Percentiles rank a stretch among this genome's conserved stretches.
These are phyloP conservation scores for Hemichromis elongatus DNA, from an alignment of 2,113 vertebrate species.

Conservation along the genomic window DNA sequence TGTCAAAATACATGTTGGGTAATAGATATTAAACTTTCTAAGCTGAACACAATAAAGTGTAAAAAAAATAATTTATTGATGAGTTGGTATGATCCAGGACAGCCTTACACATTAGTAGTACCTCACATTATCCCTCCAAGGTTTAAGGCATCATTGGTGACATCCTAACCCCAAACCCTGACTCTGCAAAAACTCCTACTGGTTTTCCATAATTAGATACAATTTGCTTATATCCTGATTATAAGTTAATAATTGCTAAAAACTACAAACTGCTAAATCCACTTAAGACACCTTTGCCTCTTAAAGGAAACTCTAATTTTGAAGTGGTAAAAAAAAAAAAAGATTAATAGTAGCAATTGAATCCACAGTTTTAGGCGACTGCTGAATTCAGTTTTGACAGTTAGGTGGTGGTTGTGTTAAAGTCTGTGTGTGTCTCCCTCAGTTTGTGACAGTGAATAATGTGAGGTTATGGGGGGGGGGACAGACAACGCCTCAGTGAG, in stretches of 20 bases:
- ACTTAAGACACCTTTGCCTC: neutral
- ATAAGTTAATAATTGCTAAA: neutral
- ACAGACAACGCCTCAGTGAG: neutral
- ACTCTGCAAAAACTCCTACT: neutral
- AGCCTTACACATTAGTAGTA: neutral
- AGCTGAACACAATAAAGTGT: too few relatives aligned
- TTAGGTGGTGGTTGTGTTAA: neutral
- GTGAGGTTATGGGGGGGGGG: neutral
- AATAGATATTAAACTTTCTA: too few relatives aligned
- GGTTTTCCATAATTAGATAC: neutral
- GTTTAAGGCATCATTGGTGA: neutral
- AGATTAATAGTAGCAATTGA: neutral
- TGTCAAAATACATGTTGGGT: neutral
- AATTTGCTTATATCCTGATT: neutral
- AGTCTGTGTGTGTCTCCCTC: neutral
- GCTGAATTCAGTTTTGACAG: neutral
- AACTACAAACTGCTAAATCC: neutral
- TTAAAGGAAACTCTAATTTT: neutral
- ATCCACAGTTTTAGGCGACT: neutral
- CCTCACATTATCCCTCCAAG: neutral
- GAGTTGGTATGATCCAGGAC: too few relatives aligned
- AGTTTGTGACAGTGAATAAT: conserved; percentile 17
- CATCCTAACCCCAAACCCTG: neutral
- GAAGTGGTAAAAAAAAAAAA: neutral
- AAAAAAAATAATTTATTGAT: too few relatives aligned